Percentiles rank a stretch among this genome's conserved stretches.
Evolutionary conservation across 1,140 invertebrate genomes (phyloP).

Genomic region (Brachionus rubens): DNA sequence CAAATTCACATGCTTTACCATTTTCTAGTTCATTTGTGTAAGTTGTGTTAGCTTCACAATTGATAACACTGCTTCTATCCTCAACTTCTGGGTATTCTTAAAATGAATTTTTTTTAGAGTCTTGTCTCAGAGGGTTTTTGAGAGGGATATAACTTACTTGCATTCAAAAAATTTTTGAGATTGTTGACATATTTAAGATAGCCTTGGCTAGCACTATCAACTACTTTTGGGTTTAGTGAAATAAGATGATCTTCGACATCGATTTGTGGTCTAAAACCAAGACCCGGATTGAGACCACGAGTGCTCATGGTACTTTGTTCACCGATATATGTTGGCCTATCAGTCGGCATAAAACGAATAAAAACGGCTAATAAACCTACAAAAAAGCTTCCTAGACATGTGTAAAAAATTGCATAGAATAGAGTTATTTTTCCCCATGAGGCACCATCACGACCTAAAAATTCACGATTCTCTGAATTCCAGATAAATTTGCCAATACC

Average conservation of each 20-base stretch:
- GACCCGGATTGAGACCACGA: conserved; percentile 15
- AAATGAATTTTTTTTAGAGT: background rate
- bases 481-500: conserved; percentile 28
- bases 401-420: conserved; percentile 45
- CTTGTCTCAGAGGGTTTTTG: background rate
- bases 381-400: conserved; percentile 15
- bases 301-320: background rate
- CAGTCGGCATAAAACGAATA: background rate
- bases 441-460: conserved; percentile 37
- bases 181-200: conserved; percentile 31
- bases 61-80: background rate
- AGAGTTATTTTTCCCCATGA: conserved; percentile 23
- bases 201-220: background rate
- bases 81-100: conserved; percentile 31
- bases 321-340: conserved; percentile 1
- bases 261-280: conserved; percentile 29
- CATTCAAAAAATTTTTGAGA: conserved; percentile 23
- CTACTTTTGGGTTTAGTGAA: background rate
- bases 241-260: conserved; percentile 23
- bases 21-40: background rate
- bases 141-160: background rate
- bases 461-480: conserved; percentile 9
- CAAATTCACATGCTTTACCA: conserved; percentile 11
- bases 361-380: conserved; percentile 22
- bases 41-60: conserved; percentile 6